Percentiles rank a stretch among this genome's conserved stretches.
Conservation (phyloP, 2,113 vertebrate genomes). For the Hepsetus odoe region DNA sequence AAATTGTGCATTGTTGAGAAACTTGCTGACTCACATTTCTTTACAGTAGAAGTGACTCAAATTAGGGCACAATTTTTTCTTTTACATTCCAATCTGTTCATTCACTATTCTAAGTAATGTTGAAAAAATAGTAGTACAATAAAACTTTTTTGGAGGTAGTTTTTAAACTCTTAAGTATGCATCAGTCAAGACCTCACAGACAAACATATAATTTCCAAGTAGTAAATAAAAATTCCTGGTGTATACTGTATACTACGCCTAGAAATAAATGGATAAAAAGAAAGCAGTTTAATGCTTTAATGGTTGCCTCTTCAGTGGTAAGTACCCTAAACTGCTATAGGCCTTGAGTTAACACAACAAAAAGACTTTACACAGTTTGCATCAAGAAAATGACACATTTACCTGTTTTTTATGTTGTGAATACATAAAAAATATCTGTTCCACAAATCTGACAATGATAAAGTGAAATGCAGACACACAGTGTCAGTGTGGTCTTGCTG, state of each 20-base stretch:
- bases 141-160: too few species aligned
- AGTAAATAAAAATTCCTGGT: background rate
- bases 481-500: slow-evolving; percentile 49
- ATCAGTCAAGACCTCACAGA: too few species aligned
- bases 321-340: background rate
- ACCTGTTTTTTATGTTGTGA: slow-evolving; percentile 8
- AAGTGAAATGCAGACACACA: slow-evolving; percentile 9
- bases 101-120: too few species aligned
- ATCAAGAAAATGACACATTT: slow-evolving; percentile 8
- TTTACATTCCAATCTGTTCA: too few species aligned
- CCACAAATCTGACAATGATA: slow-evolving; percentile 35
- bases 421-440: slow-evolving; percentile 31
- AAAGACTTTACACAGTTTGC: slow-evolving; percentile 6
- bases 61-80: too few species aligned
- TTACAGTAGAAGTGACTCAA: too few species aligned
- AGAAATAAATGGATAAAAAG: background rate
- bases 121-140: too few species aligned
- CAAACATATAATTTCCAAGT: too few species aligned
- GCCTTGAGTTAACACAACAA: background rate
- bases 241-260: background rate
- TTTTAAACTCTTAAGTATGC: too few species aligned
- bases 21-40: too few species aligned
- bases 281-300: background rate
- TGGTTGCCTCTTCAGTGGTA: background rate
- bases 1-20: too few species aligned